Evolutionary conservation across 2,888 invertebrate species (phyloP).

Genomic region (Tetragnatha montana): DNA sequence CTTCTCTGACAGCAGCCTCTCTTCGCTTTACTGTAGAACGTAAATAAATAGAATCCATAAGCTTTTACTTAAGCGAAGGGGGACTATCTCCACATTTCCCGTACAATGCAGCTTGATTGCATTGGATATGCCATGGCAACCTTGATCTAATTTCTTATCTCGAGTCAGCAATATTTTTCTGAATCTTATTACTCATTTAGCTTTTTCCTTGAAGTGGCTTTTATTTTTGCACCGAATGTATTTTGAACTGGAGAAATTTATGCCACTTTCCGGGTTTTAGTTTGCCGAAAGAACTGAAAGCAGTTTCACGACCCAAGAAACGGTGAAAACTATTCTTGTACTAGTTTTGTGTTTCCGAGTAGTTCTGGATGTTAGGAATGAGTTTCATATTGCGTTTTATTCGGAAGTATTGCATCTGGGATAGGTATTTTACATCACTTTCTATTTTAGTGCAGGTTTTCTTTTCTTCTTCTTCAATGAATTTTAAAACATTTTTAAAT

Average conservation of each 20-base stretch:
- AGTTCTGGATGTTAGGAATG: too few species aligned
- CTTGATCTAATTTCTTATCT: conserved; percentile 33
- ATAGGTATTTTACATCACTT: too few species aligned
- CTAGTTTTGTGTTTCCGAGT: too few species aligned
- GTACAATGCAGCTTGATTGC: conserved; percentile 49
- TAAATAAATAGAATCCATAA: conserved; percentile 62
- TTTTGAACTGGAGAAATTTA: not conserved
- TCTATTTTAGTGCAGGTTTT: too few species aligned
- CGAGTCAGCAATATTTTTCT: conserved; percentile 16
- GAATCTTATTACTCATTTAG: conserved; percentile 32
- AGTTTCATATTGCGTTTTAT: too few species aligned
- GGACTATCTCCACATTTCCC: conserved; percentile 59
- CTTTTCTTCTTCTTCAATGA: too few species aligned
- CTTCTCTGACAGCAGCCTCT: conserved; percentile 51
- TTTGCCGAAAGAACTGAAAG: not conserved
- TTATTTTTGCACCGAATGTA: not conserved
- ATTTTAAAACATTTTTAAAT: too few species aligned
- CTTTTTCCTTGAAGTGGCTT: not conserved
- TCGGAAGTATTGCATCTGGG: too few species aligned
- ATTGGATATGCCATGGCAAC: conserved; percentile 18
- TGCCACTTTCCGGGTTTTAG: not conserved
- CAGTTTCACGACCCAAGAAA: too few species aligned
- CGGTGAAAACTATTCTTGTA: too few species aligned
- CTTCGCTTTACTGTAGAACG: conserved; percentile 59
- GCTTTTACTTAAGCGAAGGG: conserved; percentile 61